Percentiles rank a stretch among this genome's conserved stretches.
Conservation (phyloP, 2,888 invertebrate genomes). For the Eilema caniola region DNA sequence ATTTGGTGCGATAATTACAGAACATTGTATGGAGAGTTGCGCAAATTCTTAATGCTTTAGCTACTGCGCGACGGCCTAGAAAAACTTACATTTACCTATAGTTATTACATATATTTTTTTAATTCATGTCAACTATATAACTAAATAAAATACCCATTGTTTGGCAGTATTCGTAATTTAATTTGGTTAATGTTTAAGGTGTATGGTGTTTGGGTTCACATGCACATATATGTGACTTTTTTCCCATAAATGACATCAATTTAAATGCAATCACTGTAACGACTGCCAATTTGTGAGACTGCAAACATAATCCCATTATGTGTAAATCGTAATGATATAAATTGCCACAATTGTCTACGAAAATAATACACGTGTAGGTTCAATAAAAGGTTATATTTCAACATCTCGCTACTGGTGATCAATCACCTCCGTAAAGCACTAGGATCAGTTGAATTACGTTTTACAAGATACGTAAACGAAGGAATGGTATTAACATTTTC, state of each 20-base stretch:
- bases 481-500: slow-evolving; percentile 1
- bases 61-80: slow-evolving; percentile 66
- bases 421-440: slow-evolving; percentile 50
- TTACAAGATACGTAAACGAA: slow-evolving; percentile 27
- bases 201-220: neutral
- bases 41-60: slow-evolving; percentile 60
- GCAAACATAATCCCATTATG: slow-evolving; percentile 71
- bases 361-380: slow-evolving; percentile 50
- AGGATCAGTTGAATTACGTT: slow-evolving; percentile 25
- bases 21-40: slow-evolving; percentile 69
- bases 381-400: slow-evolving; percentile 65
- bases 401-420: slow-evolving; percentile 62
- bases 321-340: slow-evolving; percentile 73
- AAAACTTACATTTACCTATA: slow-evolving; percentile 58
- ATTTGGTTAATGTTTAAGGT: slow-evolving; percentile 22
- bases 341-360: slow-evolving; percentile 70
- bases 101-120: slow-evolving; percentile 49
- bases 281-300: slow-evolving; percentile 60
- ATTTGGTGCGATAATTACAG: slow-evolving; percentile 73
- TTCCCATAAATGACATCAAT: slow-evolving; percentile 68
- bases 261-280: slow-evolving; percentile 76
- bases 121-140: slow-evolving; percentile 22
- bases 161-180: slow-evolving; percentile 8
- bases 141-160: slow-evolving; percentile 24
- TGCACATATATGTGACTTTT: neutral